These are phyloP conservation scores for Ranitomeya variabilis DNA, from an alignment of 2,113 vertebrate genomes.

Conservation along the genomic window DNA sequence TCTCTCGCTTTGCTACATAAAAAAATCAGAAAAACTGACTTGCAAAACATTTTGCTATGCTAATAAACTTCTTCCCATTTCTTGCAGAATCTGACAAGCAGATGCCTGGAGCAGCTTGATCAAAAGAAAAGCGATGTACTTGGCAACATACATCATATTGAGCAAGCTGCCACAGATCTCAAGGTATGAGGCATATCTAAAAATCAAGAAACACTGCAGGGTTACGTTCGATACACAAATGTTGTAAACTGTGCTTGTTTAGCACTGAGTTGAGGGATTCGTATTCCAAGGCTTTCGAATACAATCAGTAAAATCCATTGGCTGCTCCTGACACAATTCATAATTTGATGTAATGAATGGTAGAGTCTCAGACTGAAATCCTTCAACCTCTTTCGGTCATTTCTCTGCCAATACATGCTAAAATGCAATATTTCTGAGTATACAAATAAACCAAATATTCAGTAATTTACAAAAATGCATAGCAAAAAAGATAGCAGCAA, in stretches of 20 bases:
- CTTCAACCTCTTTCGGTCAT: background rate
- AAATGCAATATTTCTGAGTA: background rate
- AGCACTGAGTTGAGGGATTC: background rate
- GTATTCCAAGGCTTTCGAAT: background rate
- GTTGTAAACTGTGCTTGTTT: background rate
- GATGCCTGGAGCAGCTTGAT: conserved; percentile 66
- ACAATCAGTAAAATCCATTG: background rate
- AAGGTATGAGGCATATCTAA: conserved; percentile 64
- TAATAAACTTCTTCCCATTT: conserved; percentile 16
- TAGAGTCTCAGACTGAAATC: background rate
- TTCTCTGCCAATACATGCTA: background rate
- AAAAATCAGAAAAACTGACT: background rate
- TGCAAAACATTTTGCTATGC: background rate
- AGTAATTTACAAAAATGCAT: background rate
- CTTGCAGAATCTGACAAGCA: conserved; percentile 65
- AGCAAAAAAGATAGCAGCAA: no score
- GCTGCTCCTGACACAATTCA: background rate
- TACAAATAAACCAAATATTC: background rate
- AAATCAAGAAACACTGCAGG: background rate
- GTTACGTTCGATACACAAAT: background rate
- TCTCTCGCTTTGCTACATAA: background rate
- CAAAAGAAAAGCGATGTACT: conserved; percentile 67
- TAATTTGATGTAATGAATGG: conserved; percentile 8
- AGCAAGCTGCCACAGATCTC: conserved; percentile 63
- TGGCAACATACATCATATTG: conserved; percentile 65